phyloP scores from a whole-genome alignment of 2,113 vertebrate species.

The Cygnus buccinator region DNA sequence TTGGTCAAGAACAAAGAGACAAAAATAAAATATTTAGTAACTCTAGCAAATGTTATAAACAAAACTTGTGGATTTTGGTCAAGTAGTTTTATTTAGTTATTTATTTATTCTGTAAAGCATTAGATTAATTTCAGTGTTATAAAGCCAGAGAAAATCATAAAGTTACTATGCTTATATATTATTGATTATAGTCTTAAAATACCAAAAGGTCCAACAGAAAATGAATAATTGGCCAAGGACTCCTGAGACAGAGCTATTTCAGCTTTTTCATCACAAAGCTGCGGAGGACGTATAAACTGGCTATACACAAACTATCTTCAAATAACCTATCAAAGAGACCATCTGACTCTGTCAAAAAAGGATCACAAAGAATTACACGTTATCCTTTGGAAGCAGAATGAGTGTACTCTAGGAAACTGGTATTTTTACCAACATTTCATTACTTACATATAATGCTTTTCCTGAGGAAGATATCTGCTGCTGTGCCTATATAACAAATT shows the following conservation, averaged over 20 bases:
- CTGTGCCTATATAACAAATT: background rate
- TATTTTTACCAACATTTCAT: background rate
- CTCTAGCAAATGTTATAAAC: background rate
- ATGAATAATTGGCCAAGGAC: background rate
- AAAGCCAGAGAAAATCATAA: background rate
- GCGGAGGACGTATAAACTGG: background rate
- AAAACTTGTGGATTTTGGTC: background rate
- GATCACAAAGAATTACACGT: background rate
- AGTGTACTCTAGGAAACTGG: background rate
- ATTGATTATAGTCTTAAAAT: background rate
- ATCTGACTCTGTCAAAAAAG: background rate
- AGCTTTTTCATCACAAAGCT: background rate
- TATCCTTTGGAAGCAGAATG: background rate
- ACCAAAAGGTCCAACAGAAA: background rate
- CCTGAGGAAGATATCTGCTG: background rate
- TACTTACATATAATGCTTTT: background rate
- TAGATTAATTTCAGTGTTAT: background rate
- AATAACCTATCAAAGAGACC: background rate
- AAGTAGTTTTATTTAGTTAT: background rate
- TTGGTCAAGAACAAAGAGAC: fast-evolving
- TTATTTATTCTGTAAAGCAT: background rate
- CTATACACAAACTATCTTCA: background rate
- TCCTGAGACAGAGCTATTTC: background rate
- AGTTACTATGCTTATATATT: background rate
- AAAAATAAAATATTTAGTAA: background rate